phyloP scores from a whole-genome alignment of 2,113 vertebrate genomes.

The Malurus alboscapulatus region DNA sequence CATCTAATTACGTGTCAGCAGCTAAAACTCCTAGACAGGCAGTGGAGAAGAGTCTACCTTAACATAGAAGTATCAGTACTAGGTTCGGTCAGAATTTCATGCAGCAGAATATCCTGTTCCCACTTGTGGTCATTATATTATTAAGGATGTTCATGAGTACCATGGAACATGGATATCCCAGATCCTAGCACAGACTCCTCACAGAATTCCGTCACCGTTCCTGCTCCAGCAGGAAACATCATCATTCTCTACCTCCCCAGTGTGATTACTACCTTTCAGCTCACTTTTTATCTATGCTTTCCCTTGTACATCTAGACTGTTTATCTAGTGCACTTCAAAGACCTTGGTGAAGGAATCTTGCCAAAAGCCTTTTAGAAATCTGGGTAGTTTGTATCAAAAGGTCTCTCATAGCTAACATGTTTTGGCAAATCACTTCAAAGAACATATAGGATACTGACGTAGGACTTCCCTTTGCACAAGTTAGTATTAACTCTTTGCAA shows the following conservation, averaged over 20 bases:
- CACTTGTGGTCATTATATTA: not conserved
- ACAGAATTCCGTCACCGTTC: not conserved
- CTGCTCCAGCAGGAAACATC: not conserved
- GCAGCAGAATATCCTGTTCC: not conserved
- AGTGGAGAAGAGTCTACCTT: not conserved
- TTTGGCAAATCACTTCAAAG: conserved; percentile 19
- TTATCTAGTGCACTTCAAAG: not conserved
- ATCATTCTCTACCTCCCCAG: accelerated
- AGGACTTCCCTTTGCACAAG: not conserved
- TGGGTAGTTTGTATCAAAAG: not conserved
- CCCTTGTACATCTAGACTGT: not conserved
- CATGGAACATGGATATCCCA: not conserved
- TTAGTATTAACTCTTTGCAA: not conserved
- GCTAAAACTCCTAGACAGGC: not conserved
- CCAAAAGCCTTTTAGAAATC: conserved; percentile 4
- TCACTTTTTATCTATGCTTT: not conserved
- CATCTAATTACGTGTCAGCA: not conserved
- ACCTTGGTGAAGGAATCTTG: not conserved
- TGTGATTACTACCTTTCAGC: not conserved
- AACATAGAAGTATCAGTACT: not conserved
- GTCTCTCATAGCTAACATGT: not conserved
- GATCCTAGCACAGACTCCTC: not conserved
- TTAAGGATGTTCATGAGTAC: not conserved
- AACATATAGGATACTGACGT: not conserved
- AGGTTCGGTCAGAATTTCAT: not conserved